phyloP scores from a whole-genome alignment of 2,888 invertebrate species.

The Subacronicta megacephala region DNA sequence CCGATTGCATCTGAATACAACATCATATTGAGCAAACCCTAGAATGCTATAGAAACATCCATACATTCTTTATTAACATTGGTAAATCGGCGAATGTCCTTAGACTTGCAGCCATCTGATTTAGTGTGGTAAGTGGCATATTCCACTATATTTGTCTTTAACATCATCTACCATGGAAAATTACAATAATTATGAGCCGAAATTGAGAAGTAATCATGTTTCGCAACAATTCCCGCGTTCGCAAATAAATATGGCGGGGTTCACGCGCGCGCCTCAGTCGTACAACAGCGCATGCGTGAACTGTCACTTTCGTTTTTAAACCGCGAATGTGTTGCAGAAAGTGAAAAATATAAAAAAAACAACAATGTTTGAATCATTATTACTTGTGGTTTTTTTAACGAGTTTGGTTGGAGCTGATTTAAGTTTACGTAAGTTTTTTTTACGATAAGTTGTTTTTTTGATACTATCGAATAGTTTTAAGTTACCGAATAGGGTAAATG shows the following conservation, averaged over 20 bases:
- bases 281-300: conserved; percentile 44
- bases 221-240: conserved; percentile 47
- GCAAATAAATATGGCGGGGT: conserved; percentile 60
- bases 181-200: conserved; percentile 42
- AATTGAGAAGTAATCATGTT: conserved; percentile 55
- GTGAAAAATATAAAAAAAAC: conserved; percentile 42
- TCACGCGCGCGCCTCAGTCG: conserved; percentile 64
- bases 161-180: conserved; percentile 43
- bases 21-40: background rate
- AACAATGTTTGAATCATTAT: conserved; percentile 54
- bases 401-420: conserved; percentile 58
- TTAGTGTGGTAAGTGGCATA: background rate
- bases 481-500: conserved; percentile 2
- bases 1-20: background rate
- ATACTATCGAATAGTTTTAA: conserved; percentile 2
- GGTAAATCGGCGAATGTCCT: background rate
- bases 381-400: conserved; percentile 57
- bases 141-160: conserved; percentile 4
- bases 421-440: conserved; percentile 64
- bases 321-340: conserved; percentile 45
- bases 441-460: conserved; percentile 2
- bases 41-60: background rate
- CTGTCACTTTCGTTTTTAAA: conserved; percentile 53
- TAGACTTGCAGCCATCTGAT: background rate
- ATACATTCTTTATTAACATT: background rate